These are phyloP conservation scores for Nomada fucata DNA, from an alignment of 2,888 invertebrate species.

Conservation along the genomic window DNA sequence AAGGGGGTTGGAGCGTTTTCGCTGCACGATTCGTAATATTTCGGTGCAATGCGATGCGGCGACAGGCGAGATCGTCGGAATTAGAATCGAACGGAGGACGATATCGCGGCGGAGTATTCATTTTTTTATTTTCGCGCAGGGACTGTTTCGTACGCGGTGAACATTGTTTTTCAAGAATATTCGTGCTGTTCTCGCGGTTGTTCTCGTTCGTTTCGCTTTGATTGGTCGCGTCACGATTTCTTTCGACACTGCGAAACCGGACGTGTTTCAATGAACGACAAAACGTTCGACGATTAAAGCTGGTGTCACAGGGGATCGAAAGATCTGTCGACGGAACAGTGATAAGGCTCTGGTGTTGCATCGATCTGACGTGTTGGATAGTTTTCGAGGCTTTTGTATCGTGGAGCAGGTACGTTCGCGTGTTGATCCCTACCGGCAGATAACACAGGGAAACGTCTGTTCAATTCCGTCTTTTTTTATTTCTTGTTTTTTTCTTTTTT, in stretches of 20 bases:
- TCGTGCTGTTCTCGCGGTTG: too few relatives aligned
- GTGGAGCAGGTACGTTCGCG: conserved; percentile 17
- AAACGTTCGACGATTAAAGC: conserved; percentile 16
- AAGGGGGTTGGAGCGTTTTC: background rate
- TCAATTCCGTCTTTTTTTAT: background rate
- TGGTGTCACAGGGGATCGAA: conserved; percentile 2
- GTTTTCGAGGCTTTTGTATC: conserved; percentile 17
- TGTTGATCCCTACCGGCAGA: conserved; percentile 29
- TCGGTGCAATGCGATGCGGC: conserved; percentile 3
- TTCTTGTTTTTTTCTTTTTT: background rate
- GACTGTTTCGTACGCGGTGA: too few relatives aligned
- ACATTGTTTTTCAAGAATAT: too few relatives aligned
- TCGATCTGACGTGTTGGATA: conserved; percentile 33
- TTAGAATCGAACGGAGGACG: background rate
- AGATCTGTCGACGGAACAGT: conserved; percentile 2
- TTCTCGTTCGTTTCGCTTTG: too few relatives aligned
- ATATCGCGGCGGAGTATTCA: too few relatives aligned
- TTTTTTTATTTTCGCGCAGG: too few relatives aligned
- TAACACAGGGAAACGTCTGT: conserved; percentile 24
- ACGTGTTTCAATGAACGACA: background rate
- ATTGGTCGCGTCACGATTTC: too few relatives aligned
- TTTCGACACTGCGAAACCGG: too few relatives aligned
- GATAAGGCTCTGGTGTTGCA: conserved; percentile 18
- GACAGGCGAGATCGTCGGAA: background rate
- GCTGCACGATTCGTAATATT: background rate